Conservation (phyloP, 2,888 invertebrate species). For the Hermodice carunculata region DNA sequence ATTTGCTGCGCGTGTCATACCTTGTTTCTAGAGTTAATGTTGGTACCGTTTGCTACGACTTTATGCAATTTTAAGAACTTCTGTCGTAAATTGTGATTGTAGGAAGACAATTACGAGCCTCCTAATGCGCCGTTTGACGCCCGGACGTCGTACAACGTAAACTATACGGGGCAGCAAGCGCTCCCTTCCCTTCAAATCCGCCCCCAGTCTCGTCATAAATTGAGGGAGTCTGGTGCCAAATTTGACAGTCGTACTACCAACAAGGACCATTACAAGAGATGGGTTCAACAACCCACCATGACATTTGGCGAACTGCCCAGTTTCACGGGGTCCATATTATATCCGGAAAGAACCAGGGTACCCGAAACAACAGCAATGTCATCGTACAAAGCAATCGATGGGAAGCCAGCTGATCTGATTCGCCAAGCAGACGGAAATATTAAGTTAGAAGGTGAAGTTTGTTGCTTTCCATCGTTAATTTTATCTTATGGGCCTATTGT, state of each 20-base stretch:
- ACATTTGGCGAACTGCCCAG: slow-evolving; percentile 64
- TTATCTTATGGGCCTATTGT: too few species aligned
- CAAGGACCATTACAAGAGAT: slow-evolving; percentile 48
- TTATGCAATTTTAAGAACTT: too few species aligned
- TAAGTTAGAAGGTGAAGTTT: slow-evolving; percentile 58
- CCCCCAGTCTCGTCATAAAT: neutral
- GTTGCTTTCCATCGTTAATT: too few species aligned
- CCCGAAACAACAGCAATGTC: slow-evolving; percentile 30
- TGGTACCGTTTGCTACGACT: neutral
- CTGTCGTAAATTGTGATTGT: neutral
- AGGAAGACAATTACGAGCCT: slow-evolving; percentile 56
- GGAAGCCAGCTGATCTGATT: slow-evolving; percentile 39
- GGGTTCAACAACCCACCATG: slow-evolving; percentile 52
- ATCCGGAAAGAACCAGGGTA: slow-evolving; percentile 21
- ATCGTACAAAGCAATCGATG: slow-evolving; percentile 29
- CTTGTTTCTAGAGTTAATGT: neutral
- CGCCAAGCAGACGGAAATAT: slow-evolving; percentile 50
- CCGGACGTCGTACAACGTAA: slow-evolving; percentile 52
- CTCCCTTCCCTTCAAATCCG: neutral
- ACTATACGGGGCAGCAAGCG: slow-evolving; percentile 41
- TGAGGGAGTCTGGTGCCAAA: slow-evolving; percentile 27
- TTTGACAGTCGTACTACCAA: slow-evolving; percentile 59
- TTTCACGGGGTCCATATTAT: slow-evolving; percentile 54
- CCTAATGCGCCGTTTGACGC: slow-evolving; percentile 52
- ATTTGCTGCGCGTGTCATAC: neutral